Conservation (phyloP, 2,113 vertebrate genomes). For the Setophaga petechia region DNA sequence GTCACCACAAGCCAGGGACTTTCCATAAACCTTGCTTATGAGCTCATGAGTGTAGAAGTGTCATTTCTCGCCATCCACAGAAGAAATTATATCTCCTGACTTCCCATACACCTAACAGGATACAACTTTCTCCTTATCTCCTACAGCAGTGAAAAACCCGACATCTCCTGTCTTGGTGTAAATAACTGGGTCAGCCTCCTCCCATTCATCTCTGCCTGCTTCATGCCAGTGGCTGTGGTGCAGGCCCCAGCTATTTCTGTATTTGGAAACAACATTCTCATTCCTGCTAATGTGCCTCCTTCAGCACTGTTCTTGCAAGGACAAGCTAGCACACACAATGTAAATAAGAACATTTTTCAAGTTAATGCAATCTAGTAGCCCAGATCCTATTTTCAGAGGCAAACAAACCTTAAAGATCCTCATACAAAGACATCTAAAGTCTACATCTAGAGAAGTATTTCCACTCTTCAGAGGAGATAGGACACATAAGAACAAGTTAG, state of each 20-base stretch:
- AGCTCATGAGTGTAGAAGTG: not conserved
- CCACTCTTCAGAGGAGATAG: not conserved
- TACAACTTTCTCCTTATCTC: not conserved
- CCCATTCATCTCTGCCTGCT: not conserved
- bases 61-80: not conserved
- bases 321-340: not conserved
- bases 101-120: not conserved
- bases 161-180: not conserved
- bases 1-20: not conserved
- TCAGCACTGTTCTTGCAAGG: not conserved
- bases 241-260: not conserved
- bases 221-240: accelerated
- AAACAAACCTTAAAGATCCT: not conserved
- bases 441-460: not conserved
- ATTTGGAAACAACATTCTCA: not conserved
- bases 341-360: not conserved
- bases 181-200: not conserved
- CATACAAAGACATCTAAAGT: not conserved
- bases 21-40: not conserved
- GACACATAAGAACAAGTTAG: not conserved
- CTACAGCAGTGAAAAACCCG: not conserved
- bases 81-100: not conserved
- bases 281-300: not conserved
- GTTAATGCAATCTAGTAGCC: not conserved
- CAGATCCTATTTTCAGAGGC: not conserved